A percentile compares a stretch with the other conserved stretches of the same genome.
phyloP scores from a whole-genome alignment of 1,140 invertebrate species.

The Whitmania pigra region DNA sequence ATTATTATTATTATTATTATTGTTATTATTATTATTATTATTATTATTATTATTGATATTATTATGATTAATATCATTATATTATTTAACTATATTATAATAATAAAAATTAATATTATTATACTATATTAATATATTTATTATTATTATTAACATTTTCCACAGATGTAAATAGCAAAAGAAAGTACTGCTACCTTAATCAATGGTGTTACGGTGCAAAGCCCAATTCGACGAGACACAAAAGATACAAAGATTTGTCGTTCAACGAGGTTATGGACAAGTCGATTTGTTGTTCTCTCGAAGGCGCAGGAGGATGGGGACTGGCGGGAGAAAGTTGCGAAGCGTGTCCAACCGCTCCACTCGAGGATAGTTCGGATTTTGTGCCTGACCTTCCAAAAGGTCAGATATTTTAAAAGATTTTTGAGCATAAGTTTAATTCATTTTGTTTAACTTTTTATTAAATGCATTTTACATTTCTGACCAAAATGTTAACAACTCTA shows the following conservation, averaged over 20 bases:
- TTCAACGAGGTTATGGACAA: background rate
- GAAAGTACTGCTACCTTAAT: slow-evolving; percentile 1
- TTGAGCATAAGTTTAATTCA: background rate
- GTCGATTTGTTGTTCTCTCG: background rate
- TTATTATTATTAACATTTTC: background rate
- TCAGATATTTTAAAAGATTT: background rate
- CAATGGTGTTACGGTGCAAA: background rate
- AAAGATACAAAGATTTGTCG: background rate
- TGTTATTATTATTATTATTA: no score
- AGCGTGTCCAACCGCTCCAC: background rate
- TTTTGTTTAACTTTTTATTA: no score
- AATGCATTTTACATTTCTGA: no score
- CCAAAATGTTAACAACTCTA: background rate
- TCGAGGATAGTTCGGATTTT: background rate
- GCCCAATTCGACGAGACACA: background rate
- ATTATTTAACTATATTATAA: no score
- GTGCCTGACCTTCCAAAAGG: slow-evolving; percentile 2
- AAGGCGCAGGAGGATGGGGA: slow-evolving; percentile 10
- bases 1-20: no score
- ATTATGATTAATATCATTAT: no score
- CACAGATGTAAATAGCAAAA: background rate
- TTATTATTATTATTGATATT: no score
- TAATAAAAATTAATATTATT: no score
- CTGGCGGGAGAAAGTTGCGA: slow-evolving; percentile 9
- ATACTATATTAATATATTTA: no score